Conservation (phyloP, 2,888 invertebrate genomes). For the Sthenelais limicola region DNA sequence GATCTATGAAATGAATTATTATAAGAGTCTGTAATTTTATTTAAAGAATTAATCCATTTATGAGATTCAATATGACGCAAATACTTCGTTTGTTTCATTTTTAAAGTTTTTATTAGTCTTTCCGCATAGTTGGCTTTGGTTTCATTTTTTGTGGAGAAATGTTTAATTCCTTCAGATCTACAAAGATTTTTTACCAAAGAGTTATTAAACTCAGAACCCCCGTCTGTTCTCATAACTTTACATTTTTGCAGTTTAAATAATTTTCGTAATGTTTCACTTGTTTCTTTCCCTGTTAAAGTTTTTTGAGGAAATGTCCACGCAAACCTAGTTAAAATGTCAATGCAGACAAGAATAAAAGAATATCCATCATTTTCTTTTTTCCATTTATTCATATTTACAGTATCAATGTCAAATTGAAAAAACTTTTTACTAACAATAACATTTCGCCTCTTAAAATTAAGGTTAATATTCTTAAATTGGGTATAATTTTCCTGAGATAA, state of each 20-base stretch:
- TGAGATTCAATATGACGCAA: background rate
- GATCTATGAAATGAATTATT: background rate
- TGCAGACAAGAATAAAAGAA: background rate
- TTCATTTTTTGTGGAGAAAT: background rate
- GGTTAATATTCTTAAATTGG: background rate
- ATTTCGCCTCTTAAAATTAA: background rate
- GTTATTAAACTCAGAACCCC: background rate
- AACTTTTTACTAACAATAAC: background rate
- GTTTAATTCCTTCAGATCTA: background rate
- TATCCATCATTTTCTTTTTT: background rate
- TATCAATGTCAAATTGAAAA: slow-evolving; percentile 19
- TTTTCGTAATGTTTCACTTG: background rate
- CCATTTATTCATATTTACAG: background rate
- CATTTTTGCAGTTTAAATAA: no score
- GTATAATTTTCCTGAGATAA: background rate
- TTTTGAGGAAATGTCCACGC: background rate
- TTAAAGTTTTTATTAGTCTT: background rate
- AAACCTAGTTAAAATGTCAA: slow-evolving; percentile 2
- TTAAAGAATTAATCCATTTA: background rate
- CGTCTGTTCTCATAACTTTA: no score
- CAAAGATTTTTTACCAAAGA: background rate
- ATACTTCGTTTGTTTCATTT: background rate
- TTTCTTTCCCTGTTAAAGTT: background rate
- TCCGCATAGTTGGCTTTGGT: background rate
- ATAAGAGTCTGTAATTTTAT: background rate